Conservation (phyloP, 1,140 invertebrate species). For the Odontomachus brunneus region DNA sequence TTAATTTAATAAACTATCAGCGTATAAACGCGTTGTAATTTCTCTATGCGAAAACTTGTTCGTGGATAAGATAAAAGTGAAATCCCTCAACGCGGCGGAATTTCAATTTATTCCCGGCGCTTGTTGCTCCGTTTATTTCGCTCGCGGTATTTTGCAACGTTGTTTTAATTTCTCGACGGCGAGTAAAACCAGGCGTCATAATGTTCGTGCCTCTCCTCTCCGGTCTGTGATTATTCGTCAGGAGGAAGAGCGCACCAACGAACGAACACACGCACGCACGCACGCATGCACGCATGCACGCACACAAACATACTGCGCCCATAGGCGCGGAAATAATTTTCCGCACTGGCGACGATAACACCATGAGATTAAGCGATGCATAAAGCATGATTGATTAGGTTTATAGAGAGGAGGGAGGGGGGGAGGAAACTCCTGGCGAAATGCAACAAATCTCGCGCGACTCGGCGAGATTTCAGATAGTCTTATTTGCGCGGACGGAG, state of each 20-base stretch:
- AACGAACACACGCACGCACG: too few relatives aligned
- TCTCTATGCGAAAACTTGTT: too few relatives aligned
- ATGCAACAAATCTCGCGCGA: conserved; percentile 42
- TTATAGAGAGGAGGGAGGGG: too few relatives aligned
- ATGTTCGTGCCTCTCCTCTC: conserved; percentile 31
- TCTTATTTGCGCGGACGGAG: conserved; percentile 31
- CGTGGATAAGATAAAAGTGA: not conserved
- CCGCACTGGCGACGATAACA: conserved; percentile 58
- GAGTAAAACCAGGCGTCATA: not conserved
- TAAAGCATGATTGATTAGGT: conserved; percentile 60
- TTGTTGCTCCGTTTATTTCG: not conserved
- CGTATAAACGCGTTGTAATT: too few relatives aligned
- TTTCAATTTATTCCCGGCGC: not conserved
- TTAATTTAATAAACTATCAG: too few relatives aligned
- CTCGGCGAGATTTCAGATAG: conserved; percentile 42
- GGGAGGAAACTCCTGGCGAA: conserved; percentile 35
- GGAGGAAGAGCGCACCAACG: conserved; percentile 15
- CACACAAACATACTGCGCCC: conserved; percentile 4
- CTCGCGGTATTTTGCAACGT: not conserved
- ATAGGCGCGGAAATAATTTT: conserved; percentile 61
- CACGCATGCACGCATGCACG: too few relatives aligned
- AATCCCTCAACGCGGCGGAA: not conserved
- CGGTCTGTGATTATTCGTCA: conserved; percentile 28
- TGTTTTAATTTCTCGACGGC: not conserved
- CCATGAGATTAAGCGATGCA: conserved; percentile 58